These are phyloP conservation scores for Torymus texanus DNA, from an alignment of 2,888 invertebrate genomes.

Conservation along the genomic window DNA sequence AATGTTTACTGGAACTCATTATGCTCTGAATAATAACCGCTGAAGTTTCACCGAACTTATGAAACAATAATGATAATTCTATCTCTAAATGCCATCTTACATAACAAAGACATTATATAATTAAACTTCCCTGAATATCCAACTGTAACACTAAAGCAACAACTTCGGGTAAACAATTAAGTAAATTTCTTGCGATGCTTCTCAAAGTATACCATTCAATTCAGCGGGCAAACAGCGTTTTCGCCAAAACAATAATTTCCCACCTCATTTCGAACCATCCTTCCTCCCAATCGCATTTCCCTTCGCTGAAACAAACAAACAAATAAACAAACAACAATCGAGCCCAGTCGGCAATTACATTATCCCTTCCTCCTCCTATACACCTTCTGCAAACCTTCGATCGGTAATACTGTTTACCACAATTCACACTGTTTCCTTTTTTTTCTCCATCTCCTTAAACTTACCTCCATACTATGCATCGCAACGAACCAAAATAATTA, in stretches of 20 bases:
- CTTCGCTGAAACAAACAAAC: neutral
- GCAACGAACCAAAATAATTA: slow-evolving; percentile 32
- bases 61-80: too few relatives aligned
- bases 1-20: too few relatives aligned
- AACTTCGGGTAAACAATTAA: too few relatives aligned
- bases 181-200: too few relatives aligned
- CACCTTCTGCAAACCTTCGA: neutral
- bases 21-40: too few relatives aligned
- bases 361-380: neutral
- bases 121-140: too few relatives aligned
- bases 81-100: too few relatives aligned
- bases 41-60: too few relatives aligned
- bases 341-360: neutral
- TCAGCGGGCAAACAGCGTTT: neutral
- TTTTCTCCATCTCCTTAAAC: too few relatives aligned
- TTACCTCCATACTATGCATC: neutral
- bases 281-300: neutral
- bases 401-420: slow-evolving; percentile 5
- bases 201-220: too few relatives aligned
- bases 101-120: too few relatives aligned
- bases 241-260: neutral
- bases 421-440: neutral
- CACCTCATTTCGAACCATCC: neutral
- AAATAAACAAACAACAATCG: neutral
- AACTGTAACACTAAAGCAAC: too few relatives aligned